phyloP scores from a whole-genome alignment of 2,113 vertebrate genomes.

The Neoarius graeffei region DNA sequence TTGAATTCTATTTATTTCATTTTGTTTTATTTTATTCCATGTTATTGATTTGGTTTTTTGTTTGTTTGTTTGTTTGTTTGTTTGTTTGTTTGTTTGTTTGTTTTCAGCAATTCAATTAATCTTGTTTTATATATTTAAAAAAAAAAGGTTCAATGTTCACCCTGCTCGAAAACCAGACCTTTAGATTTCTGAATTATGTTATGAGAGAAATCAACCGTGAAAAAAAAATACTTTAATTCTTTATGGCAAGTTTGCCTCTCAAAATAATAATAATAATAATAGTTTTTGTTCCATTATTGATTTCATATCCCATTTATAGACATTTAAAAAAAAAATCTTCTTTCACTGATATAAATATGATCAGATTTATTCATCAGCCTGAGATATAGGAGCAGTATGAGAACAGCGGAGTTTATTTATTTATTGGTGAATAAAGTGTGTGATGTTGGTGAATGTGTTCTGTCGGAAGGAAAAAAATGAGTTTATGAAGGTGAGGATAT shows the following conservation, averaged over 20 bases:
- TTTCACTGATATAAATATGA: neutral
- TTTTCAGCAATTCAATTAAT: neutral
- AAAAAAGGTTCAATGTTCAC: neutral
- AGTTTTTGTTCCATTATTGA: neutral
- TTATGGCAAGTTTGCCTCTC: neutral
- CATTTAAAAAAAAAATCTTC: neutral
- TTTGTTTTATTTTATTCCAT: neutral
- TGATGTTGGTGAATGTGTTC: conserved; percentile 5
- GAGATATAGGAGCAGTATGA: neutral
- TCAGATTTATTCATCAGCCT: neutral
- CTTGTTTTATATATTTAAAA: neutral
- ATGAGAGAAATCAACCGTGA: neutral
- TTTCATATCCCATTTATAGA: neutral
- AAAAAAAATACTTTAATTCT: neutral
- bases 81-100: neutral
- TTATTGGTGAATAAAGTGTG: conserved; percentile 31
- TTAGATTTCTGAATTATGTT: neutral
- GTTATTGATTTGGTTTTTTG: neutral
- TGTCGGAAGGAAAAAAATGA: conserved; percentile 46
- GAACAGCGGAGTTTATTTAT: neutral
- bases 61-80: neutral
- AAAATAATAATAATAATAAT: neutral
- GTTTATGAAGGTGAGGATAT: conserved; percentile 15
- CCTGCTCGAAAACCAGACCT: neutral
- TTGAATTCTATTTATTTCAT: no score